Evolutionary conservation across 2,113 vertebrate genomes (phyloP).

Genomic region (Megaptera novaeangliae): DNA sequence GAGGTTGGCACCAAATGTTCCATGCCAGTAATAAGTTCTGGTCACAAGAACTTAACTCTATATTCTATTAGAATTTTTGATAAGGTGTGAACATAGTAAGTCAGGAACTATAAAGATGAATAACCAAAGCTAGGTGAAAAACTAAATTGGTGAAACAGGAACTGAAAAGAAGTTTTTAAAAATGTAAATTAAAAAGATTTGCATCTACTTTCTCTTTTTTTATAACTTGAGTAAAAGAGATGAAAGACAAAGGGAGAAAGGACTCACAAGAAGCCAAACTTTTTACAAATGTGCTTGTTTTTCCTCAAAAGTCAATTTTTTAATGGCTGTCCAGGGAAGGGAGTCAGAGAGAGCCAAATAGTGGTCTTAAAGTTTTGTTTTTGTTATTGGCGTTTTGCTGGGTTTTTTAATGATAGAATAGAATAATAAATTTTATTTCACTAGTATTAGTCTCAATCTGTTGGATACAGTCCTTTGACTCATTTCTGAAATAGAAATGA

Average conservation of each 20-base stretch:
- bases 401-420: neutral
- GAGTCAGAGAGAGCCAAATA: neutral
- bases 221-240: neutral
- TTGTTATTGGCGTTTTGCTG: neutral
- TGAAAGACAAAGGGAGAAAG: neutral
- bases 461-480: neutral
- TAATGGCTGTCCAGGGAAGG: slow-evolving; percentile 14
- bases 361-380: slow-evolving; percentile 23
- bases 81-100: neutral
- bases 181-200: neutral
- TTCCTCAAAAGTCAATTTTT: slow-evolving; percentile 55
- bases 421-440: slow-evolving; percentile 17
- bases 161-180: neutral
- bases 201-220: neutral
- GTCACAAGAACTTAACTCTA: neutral
- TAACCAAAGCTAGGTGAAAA: neutral
- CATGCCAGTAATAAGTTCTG: neutral
- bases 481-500: slow-evolving; percentile 15
- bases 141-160: neutral
- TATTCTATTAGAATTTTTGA: neutral
- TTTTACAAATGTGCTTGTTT: slow-evolving; percentile 42
- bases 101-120: neutral
- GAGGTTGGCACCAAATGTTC: neutral
- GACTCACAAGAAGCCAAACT: neutral
- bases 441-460: neutral